These are phyloP conservation scores for Neelides folsomi DNA, from an alignment of 2,888 invertebrate species.

Conservation along the genomic window DNA sequence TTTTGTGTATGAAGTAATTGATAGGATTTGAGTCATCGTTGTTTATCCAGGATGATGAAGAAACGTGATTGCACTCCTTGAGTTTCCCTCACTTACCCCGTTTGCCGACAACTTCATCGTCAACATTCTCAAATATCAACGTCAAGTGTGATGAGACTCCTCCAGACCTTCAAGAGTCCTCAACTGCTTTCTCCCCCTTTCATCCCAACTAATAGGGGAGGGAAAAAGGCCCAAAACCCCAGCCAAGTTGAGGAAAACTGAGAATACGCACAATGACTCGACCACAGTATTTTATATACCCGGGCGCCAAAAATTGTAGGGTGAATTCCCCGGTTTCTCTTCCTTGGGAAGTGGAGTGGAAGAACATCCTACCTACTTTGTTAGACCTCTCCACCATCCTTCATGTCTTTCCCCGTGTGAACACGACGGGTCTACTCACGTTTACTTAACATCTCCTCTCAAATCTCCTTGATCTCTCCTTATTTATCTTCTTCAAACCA, in stretches of 20 bases:
- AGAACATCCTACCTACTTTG: background rate
- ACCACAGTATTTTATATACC: too few relatives aligned
- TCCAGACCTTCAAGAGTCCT: background rate
- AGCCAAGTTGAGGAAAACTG: constrained; percentile 8
- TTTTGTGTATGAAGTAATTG: constrained; percentile 18
- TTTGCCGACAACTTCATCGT: background rate
- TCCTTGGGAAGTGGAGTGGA: background rate
- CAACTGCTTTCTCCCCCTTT: constrained; percentile 10
- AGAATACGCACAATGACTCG: too few relatives aligned
- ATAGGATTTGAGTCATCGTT: constrained; percentile 18
- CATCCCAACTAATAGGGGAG: constrained; percentile 9
- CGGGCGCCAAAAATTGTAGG: too few relatives aligned
- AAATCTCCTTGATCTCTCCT: too few relatives aligned
- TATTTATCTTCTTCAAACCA: too few relatives aligned
- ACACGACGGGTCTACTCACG: background rate
- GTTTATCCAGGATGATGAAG: constrained; percentile 20
- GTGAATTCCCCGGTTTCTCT: too few relatives aligned
- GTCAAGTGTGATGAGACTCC: constrained; percentile 11
- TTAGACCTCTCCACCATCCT: background rate
- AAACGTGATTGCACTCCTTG: constrained; percentile 16
- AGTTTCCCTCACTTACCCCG: background rate
- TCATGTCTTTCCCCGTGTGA: background rate
- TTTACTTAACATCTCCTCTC: too few relatives aligned
- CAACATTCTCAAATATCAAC: constrained; percentile 12
- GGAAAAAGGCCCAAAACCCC: background rate